Percentiles rank a stretch among this genome's conserved stretches.
phyloP scores from a whole-genome alignment of 1,140 invertebrate genomes.

The Thaumatotibia leucotreta region DNA sequence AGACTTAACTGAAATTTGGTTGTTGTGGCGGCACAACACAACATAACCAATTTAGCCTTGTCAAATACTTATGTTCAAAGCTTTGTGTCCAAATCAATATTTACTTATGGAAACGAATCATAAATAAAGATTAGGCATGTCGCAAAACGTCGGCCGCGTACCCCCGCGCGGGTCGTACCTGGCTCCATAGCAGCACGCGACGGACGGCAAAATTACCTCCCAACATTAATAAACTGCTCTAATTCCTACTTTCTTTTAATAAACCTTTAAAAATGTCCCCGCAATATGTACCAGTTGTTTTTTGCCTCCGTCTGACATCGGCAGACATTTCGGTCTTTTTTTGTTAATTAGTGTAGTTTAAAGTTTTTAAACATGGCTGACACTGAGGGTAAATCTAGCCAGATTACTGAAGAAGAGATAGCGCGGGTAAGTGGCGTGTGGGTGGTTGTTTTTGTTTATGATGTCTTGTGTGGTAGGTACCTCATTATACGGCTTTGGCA shows the following conservation, averaged over 20 bases:
- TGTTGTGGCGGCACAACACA: too few relatives aligned
- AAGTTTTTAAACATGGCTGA: not conserved
- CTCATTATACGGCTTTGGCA: not conserved
- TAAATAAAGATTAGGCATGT: slow-evolving; percentile 14
- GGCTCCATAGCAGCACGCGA: slow-evolving; percentile 47
- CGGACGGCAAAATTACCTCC: slow-evolving; percentile 64
- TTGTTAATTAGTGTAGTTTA: slow-evolving; percentile 20
- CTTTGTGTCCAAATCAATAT: slow-evolving; percentile 5
- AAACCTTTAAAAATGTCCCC: slow-evolving; percentile 57
- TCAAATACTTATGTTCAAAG: not conserved
- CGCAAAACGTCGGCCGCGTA: slow-evolving; percentile 34
- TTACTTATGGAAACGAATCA: not conserved
- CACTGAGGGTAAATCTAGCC: not conserved
- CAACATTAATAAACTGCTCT: slow-evolving; percentile 73
- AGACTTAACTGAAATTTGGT: too few relatives aligned
- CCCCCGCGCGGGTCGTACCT: slow-evolving; percentile 31
- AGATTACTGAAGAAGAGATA: slow-evolving; percentile 9
- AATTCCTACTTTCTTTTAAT: slow-evolving; percentile 74
- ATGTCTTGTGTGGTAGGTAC: not conserved
- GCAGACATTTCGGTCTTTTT: slow-evolving; percentile 43
- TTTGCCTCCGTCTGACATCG: slow-evolving; percentile 60
- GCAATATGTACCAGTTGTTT: slow-evolving; percentile 71
- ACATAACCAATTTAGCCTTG: not conserved
- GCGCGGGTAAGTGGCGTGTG: not conserved
- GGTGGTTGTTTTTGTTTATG: not conserved